Percentiles rank a stretch among this genome's conserved stretches.
These are phyloP conservation scores for Leptarthrus brevirostris DNA, from an alignment of 2,888 invertebrate genomes.

Conservation along the genomic window DNA sequence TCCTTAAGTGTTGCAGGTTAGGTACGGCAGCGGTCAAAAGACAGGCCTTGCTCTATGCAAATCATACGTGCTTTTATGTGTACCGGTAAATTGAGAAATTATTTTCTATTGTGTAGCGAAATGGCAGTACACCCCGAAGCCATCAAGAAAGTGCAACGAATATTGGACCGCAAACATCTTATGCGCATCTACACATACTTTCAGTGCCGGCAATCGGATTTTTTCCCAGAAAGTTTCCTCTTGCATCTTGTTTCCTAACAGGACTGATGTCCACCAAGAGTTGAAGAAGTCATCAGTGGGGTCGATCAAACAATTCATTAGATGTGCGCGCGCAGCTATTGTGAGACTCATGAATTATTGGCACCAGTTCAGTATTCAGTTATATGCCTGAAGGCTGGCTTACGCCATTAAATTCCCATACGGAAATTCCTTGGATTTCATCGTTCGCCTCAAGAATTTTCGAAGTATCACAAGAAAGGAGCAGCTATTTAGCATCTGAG, in stretches of 20 bases:
- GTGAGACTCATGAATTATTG: constrained; percentile 35
- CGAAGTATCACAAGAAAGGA: constrained; percentile 8
- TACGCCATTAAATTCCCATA: constrained; percentile 29
- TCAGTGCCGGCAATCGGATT: constrained; percentile 1
- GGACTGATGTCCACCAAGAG: constrained; percentile 34
- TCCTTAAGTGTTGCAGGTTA: too few relatives aligned
- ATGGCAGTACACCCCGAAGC: constrained; percentile 2
- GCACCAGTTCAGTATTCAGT: constrained; percentile 33
- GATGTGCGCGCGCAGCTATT: constrained; percentile 23
- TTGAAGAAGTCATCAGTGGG: constrained; percentile 42
- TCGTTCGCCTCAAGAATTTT: constrained; percentile 24
- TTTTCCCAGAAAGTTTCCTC: constrained; percentile 20
- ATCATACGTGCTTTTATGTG: not conserved
- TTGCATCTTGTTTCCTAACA: not conserved
- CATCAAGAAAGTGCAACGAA: not conserved
- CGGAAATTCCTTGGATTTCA: constrained; percentile 30
- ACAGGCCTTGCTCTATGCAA: too few relatives aligned
- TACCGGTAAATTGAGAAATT: constrained; percentile 42
- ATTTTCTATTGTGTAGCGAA: constrained; percentile 8
- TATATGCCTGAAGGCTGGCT: constrained; percentile 37
- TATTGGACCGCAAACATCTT: not conserved
- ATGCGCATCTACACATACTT: constrained; percentile 1
- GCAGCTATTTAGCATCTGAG: constrained; percentile 41
- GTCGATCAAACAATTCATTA: constrained; percentile 48
- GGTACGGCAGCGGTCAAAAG: too few relatives aligned